phyloP scores from a whole-genome alignment of 2,113 vertebrate genomes.

The Origma solitaria region DNA sequence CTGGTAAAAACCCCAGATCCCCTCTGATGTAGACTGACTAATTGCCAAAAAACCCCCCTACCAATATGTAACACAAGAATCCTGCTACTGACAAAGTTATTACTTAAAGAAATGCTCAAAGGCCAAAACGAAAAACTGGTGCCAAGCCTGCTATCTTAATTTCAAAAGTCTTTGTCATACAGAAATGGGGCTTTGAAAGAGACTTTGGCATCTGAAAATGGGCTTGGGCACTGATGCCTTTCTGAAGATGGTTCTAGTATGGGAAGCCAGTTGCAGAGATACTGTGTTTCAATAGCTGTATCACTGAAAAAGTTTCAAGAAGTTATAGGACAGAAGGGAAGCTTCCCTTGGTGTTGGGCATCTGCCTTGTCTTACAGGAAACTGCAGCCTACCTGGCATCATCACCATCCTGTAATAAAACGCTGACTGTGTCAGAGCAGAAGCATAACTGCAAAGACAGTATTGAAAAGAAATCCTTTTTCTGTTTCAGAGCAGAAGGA shows the following conservation, averaged over 20 bases:
- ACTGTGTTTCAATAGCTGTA: neutral
- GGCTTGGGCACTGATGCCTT: neutral
- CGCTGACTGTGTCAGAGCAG: neutral
- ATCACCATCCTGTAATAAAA: neutral
- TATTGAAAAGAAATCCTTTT: neutral
- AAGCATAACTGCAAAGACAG: neutral
- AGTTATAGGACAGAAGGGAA: neutral
- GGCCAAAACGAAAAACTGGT: neutral
- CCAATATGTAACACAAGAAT: neutral
- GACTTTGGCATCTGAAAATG: neutral
- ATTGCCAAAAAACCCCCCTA: neutral
- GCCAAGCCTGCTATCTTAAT: neutral
- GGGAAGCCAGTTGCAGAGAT: neutral
- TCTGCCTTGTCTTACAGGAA: neutral
- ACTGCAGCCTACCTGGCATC: neutral
- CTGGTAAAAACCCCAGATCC: neutral
- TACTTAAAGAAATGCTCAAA: neutral
- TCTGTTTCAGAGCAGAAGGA: neutral
- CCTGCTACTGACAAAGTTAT: neutral
- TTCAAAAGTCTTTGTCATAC: neutral
- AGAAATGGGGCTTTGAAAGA: neutral
- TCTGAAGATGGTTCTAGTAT: neutral
- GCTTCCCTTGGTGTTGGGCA: neutral
- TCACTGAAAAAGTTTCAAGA: neutral
- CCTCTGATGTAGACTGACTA: neutral